Base-by-base conservation (phyloP, 2,113 vertebrate genomes). In the Gobiocypris rarus region DNA sequence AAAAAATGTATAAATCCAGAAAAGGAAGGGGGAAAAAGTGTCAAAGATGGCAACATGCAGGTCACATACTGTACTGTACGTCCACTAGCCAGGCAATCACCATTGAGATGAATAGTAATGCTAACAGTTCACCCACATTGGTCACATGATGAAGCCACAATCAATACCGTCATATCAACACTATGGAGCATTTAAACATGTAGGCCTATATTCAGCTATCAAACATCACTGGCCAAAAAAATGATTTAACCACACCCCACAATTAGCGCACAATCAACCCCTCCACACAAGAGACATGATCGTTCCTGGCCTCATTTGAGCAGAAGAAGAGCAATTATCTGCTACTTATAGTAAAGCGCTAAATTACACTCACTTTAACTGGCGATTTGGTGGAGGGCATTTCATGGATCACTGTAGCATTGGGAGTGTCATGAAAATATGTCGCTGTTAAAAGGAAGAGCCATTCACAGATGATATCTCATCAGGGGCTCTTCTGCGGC, bases 341-440 rank as follows among this genome's bases (percentile, higher is more conserved):
- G 48, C 67, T 78, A 83, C 48, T 31, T 56, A 34, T 26, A 34
- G 50, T 56, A 56, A 14, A 41, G 76, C 28, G 75, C 50, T 76
- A 84, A 77, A 82, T 84, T 83, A 84, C 34, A 52, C 70, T 34
- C 82, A 81, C 38, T 81, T 88, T 75, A 80, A 79, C 83, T 85
- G 67, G 45, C 41, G 38, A 81, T 84, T 81, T 28, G 63, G 31
- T 19, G 54, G 61, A 78, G 70, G 65, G 80, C 78, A 84, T 84
- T 88, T 86, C 61, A 86, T 82, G 84, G 84, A 58, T 84, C 63
- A 84, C 22, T 41, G 82, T 86, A 56, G 26, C 22, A 54, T 26
- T 80, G 75, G 76, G 75, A 70, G 54, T 80, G 81, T 81, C 76
- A 86, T 75, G 54, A 85, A 85, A 88, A 86, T 52, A 83, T 48